Evolutionary conservation across 2,797 vertebrate genomes (phyloP).

Genomic region (Sandelia bainsii): DNA sequence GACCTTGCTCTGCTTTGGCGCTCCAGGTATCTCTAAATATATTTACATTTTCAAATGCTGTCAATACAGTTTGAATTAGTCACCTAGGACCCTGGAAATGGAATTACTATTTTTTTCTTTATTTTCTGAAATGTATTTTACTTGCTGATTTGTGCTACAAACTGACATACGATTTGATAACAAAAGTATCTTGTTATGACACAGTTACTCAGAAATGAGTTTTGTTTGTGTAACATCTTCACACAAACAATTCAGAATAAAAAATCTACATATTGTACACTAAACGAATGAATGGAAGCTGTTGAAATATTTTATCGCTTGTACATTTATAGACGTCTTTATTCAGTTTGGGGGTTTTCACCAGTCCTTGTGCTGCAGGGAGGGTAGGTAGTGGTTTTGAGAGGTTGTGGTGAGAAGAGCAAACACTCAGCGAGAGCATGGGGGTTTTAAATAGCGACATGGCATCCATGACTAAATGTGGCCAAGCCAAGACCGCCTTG

Average conservation of each 20-base stretch:
- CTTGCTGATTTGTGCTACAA: background rate
- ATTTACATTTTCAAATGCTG: too few species aligned
- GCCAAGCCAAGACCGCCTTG: conserved; percentile 68
- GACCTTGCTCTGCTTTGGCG: conserved; percentile 6
- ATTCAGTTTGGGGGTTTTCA: conserved; percentile 29
- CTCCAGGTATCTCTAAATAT: background rate
- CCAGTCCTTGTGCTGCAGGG: conserved; percentile 29
- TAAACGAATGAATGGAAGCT: conserved; percentile 14
- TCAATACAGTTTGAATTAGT: too few species aligned
- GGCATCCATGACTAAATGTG: conserved; percentile 68
- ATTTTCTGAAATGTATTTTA: background rate
- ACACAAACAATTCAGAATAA: background rate
- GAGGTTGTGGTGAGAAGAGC: conserved; percentile 61
- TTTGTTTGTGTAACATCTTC: conserved; percentile 3
- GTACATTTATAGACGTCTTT: conserved; percentile 39
- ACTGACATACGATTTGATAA: background rate
- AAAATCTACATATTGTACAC: background rate
- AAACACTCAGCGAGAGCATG: conserved; percentile 65
- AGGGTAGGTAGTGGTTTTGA: conserved; percentile 49
- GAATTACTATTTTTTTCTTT: too few species aligned
- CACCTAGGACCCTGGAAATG: too few species aligned
- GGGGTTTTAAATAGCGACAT: conserved; percentile 66
- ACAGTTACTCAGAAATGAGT: background rate
- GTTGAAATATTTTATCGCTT: conserved; percentile 11
- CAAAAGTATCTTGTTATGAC: background rate